phyloP scores from a whole-genome alignment of 2,888 invertebrate genomes.

The Chesias legatella region DNA sequence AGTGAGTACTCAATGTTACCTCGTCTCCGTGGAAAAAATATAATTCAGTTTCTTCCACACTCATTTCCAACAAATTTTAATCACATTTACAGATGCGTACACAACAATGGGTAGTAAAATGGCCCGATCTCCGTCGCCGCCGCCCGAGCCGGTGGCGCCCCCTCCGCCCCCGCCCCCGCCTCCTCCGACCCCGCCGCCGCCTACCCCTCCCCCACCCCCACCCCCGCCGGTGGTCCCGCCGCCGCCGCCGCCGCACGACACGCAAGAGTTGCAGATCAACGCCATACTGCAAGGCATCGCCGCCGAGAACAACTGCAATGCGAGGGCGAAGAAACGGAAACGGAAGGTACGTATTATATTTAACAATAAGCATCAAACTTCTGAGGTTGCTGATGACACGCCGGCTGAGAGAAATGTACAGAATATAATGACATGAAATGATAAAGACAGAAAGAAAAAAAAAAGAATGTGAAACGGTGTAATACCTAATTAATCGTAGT shows the following conservation, averaged over 20 bases:
- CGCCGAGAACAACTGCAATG: slow-evolving; percentile 61
- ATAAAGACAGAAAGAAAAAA: no score
- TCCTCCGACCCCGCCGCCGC: slow-evolving; percentile 21
- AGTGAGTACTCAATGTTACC: no score
- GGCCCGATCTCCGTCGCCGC: slow-evolving; percentile 63
- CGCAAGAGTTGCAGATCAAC: slow-evolving; percentile 72
- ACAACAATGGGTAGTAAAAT: slow-evolving; percentile 71
- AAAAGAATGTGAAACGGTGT: no score
- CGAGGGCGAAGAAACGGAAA: slow-evolving; percentile 59
- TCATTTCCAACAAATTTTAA: no score
- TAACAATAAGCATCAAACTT: background rate
- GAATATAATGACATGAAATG: no score
- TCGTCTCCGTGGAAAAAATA: no score
- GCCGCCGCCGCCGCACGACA: slow-evolving; percentile 46
- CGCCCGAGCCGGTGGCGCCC: slow-evolving; percentile 30
- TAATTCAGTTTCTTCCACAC: no score
- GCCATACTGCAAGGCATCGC: slow-evolving; percentile 72
- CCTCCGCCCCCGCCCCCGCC: slow-evolving; percentile 9
- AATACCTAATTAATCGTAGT: no score
- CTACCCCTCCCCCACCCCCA: slow-evolving; percentile 12
- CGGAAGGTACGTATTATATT: slow-evolving; percentile 41
- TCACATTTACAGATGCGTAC: slow-evolving; percentile 76
- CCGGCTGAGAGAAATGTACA: no score
- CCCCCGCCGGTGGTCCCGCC: slow-evolving; percentile 21
- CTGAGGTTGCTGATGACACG: no score